Conservation (phyloP, 2,797 vertebrate genomes). For the Mareca strepera region DNA sequence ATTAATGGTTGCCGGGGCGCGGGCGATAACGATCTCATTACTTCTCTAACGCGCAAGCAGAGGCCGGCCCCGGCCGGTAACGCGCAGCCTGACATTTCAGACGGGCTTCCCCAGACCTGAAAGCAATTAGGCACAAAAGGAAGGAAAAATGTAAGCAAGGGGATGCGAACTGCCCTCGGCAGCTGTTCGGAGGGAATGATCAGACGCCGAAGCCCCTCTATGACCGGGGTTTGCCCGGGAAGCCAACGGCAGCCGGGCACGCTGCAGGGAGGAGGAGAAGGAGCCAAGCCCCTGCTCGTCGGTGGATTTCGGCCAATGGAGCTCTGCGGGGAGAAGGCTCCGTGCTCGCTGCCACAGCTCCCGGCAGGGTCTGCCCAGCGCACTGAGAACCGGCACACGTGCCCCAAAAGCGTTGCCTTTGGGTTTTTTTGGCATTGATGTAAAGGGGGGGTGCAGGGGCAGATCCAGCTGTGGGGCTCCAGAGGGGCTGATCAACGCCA, state of each 20-base stretch:
- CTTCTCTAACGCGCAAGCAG: neutral
- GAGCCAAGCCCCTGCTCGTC: no score
- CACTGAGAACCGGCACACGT: no score
- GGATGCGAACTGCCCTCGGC: neutral
- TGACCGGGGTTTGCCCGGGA: neutral
- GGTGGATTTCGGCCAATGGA: no score
- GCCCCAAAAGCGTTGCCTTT: no score
- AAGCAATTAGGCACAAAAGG: no score
- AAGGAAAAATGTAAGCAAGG: neutral
- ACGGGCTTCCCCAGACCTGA: accelerated
- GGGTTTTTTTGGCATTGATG: no score
- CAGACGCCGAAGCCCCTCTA: neutral
- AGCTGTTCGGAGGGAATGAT: neutral
- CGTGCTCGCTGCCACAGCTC: no score
- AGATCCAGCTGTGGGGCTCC: no score
- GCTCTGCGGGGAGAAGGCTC: no score
- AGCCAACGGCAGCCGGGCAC: neutral
- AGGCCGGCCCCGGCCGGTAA: accelerated
- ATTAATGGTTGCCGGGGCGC: accelerated
- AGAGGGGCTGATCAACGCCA: neutral
- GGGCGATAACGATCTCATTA: neutral
- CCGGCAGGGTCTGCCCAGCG: no score
- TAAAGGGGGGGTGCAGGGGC: neutral
- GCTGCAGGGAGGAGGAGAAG: neutral
- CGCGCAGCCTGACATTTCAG: accelerated